Evolutionary conservation across 2,797 vertebrate species (phyloP), one percentile per base, ranked within the genome.

Genomic region (Caiman crocodilus): DNA sequence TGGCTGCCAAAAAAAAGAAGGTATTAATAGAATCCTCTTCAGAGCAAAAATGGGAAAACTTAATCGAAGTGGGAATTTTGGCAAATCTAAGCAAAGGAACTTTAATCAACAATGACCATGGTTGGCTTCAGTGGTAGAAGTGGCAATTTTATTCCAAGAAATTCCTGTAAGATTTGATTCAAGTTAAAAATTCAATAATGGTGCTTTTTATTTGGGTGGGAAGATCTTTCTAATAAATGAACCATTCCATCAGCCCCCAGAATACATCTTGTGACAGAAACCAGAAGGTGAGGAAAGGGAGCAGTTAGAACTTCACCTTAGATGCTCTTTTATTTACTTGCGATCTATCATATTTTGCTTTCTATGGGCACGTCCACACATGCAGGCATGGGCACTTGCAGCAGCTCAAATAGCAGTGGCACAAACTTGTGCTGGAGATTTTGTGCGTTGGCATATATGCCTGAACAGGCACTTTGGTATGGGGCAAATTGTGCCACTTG

Each of bases 61-160:
- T 35, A 42, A 74, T 79, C 13, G 12, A 55, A 79, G 80, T 23
- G 85, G 84, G 89, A 74, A 55, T 59, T 82, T 2, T 84, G 84
- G 82, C 75, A 83, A 65, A 74, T 50, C 56, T 77, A 89, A 76
- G 3, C 11, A 69, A 79, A 50, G 30, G 18, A 88, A 57, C 1
- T n/a, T 77, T 30, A 16, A 42, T 82, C 87, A 60, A 60, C 61
- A 57, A 67, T 18, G 30, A 14, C 61, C 26, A n/a, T 20, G 42
- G 69, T 80, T 79, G 71, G 59, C 92, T 74, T 92, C 93, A 93
- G 94, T 91, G 86, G 87, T 20, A 92, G 65, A 75, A 90, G n/a
- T 64, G 82, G 61, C 82, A 80, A 14, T 56, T 18, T 59, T 18
- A 84, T 85, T 77, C 84, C 63, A 76, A 71, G 18, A 76, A 56